These are phyloP conservation scores for Drosophila pegasa DNA, from an alignment of 2,888 invertebrate genomes.

Conservation along the genomic window DNA sequence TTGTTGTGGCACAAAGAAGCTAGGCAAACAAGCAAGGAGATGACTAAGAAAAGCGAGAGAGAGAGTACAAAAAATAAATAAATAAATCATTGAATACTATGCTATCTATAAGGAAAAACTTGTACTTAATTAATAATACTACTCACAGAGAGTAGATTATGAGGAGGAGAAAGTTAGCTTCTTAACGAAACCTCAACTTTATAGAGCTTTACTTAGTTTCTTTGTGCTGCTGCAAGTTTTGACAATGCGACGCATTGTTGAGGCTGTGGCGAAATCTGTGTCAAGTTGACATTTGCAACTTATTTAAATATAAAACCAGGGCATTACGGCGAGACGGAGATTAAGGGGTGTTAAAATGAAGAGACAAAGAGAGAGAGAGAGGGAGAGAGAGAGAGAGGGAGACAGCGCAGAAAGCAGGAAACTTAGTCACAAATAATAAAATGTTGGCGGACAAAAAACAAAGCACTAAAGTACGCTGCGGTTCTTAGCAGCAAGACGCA, in stretches of 20 bases:
- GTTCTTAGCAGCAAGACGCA: slow-evolving; percentile 35
- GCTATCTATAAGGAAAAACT: background rate
- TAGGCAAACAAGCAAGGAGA: slow-evolving; percentile 32
- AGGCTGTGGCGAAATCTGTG: slow-evolving; percentile 53
- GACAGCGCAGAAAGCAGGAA: slow-evolving; percentile 1
- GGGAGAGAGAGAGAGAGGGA: background rate
- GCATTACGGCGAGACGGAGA: slow-evolving; percentile 9
- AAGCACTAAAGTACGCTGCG: slow-evolving; percentile 58
- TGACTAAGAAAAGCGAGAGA: background rate
- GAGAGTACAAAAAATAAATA: background rate
- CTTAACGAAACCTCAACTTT: slow-evolving; percentile 2
- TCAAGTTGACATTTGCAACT: slow-evolving; percentile 77
- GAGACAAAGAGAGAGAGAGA: background rate
- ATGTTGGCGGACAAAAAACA: slow-evolving; percentile 38
- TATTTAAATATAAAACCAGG: slow-evolving; percentile 63
- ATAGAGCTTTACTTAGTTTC: background rate
- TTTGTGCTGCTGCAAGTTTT: background rate
- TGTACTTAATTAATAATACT: background rate
- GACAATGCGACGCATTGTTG: slow-evolving; percentile 24
- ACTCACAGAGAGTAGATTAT: background rate
- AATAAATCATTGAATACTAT: background rate
- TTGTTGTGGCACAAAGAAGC: slow-evolving; percentile 40
- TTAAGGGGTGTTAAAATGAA: background rate
- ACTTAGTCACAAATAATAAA: slow-evolving; percentile 42
- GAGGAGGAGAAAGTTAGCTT: background rate